A percentile compares a stretch with the other conserved stretches of the same genome.
Evolutionary conservation across 2,888 invertebrate genomes (phyloP).

Genomic region (Xestia c-nigrum): DNA sequence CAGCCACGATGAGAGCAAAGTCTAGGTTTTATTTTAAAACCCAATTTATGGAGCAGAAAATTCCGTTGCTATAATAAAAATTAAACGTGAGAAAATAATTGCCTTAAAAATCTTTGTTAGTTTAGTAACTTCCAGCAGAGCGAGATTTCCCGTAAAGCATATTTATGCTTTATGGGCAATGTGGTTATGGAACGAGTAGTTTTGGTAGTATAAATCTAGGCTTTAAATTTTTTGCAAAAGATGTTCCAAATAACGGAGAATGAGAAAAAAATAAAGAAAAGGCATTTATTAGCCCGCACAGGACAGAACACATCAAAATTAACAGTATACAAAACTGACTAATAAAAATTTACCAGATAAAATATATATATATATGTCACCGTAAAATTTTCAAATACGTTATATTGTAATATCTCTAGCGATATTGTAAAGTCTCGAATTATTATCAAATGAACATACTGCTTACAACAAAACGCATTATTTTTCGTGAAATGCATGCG

Average conservation of each 20-base stretch:
- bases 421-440: too few species aligned
- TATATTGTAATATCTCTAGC: too few species aligned
- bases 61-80: slow-evolving; percentile 44
- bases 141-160: background rate
- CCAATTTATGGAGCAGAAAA: slow-evolving; percentile 46
- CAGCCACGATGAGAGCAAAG: slow-evolving; percentile 15
- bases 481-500: too few species aligned
- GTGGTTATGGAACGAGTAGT: background rate
- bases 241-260: background rate
- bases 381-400: too few species aligned
- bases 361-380: too few species aligned
- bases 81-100: slow-evolving; percentile 44
- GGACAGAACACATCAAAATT: too few species aligned
- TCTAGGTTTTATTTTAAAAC: slow-evolving; percentile 41
- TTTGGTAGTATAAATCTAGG: background rate
- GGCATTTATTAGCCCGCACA: too few species aligned
- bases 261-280: too few species aligned
- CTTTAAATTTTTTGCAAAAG: background rate
- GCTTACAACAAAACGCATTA: too few species aligned
- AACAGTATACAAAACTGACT: too few species aligned
- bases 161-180: background rate
- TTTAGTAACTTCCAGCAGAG: slow-evolving; percentile 7
- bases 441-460: too few species aligned
- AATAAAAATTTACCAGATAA: too few species aligned
- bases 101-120: slow-evolving; percentile 26